Base-by-base conservation (phyloP, 2,113 vertebrate species). In the Gadus chalcogrammus region DNA sequence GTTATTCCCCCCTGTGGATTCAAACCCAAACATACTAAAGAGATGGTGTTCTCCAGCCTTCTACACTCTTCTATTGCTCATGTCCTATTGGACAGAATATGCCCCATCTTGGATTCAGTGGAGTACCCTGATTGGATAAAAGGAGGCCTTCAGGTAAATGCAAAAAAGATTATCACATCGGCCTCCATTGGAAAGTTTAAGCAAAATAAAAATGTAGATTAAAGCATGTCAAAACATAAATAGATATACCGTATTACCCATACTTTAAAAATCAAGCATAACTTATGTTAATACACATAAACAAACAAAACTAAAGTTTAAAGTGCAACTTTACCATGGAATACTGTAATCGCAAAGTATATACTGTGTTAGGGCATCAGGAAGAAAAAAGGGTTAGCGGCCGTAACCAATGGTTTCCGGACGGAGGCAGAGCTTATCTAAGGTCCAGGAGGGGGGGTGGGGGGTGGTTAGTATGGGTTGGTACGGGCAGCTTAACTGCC, bases 321-420 rank as follows among this genome's bases (percentile, higher is more conserved):
- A 91, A 92, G 90, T 92, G 89, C 91, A 77, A 81, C 77, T 72
- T 82, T 76, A 83, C 74, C 71, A 61, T 68, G 31, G 69, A 91
- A 91, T 84, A 90, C 88, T 90, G 83, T 71, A 72, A 85, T 70
- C 61, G 83, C 69, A 80, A 62, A 80, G 72, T 52, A 12, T 76
- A 75, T 78, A 77, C 81, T 88, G 79, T 63, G 59, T 35, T 35
- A 18, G 61, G 61, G 55, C 53, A 59, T 35, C 16, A 18, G 15
- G 27, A n/a, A 67, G 12, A 52, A 35, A 27, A 55, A 27, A 15
- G 7, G 20, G 55, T 20, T 27, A 42, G 5, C 42, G 5, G 20
- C 15, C 15, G 15, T 15, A 4, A 62, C 61, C 24, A 42, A 17
- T 42, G 31, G 63, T 28, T 38, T 65, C 31, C 17, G 31, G 35